These are phyloP conservation scores for Oncorhynchus gorbuscha DNA, from an alignment of 2,113 vertebrate species.

Conservation along the genomic window DNA sequence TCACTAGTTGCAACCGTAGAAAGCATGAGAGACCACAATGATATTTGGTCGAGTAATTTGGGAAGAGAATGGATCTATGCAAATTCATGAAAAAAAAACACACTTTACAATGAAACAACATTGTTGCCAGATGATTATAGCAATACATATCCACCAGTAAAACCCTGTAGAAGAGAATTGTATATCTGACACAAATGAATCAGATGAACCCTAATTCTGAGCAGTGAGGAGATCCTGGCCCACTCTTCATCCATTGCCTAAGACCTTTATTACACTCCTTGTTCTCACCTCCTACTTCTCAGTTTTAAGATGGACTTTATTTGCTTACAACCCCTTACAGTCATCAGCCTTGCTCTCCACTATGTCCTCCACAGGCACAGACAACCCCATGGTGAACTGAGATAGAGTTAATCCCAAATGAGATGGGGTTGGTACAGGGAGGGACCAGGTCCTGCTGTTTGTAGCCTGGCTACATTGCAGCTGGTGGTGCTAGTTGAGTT, in stretches of 20 bases:
- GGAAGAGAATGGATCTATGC: too few relatives aligned
- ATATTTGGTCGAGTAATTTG: too few relatives aligned
- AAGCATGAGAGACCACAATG: too few relatives aligned
- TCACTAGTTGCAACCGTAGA: too few relatives aligned
- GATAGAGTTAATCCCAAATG: conserved; percentile 37
- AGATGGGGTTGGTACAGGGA: conserved; percentile 26
- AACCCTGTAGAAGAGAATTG: too few relatives aligned
- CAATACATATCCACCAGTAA: too few relatives aligned
- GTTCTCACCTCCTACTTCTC: conserved; percentile 43
- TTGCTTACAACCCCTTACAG: conserved; percentile 57
- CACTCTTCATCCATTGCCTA: conserved; percentile 45
- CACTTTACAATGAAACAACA: too few relatives aligned
- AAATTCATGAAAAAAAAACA: too few relatives aligned
- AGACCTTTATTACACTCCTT: conserved; percentile 49
- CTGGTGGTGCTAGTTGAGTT: not conserved
- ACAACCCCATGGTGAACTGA: conserved; percentile 46
- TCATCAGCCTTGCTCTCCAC: conserved; percentile 30
- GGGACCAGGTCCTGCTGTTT: conserved; percentile 7
- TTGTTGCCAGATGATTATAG: too few relatives aligned
- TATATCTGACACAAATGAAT: conserved; percentile 39
- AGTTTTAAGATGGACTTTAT: conserved; percentile 52
- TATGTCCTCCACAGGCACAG: conserved; percentile 19
- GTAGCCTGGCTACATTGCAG: not conserved
- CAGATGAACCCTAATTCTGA: conserved; percentile 33
- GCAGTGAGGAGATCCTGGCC: conserved; percentile 34